phyloP scores from a whole-genome alignment of 2,113 vertebrate genomes.

The Carassius gibelio region DNA sequence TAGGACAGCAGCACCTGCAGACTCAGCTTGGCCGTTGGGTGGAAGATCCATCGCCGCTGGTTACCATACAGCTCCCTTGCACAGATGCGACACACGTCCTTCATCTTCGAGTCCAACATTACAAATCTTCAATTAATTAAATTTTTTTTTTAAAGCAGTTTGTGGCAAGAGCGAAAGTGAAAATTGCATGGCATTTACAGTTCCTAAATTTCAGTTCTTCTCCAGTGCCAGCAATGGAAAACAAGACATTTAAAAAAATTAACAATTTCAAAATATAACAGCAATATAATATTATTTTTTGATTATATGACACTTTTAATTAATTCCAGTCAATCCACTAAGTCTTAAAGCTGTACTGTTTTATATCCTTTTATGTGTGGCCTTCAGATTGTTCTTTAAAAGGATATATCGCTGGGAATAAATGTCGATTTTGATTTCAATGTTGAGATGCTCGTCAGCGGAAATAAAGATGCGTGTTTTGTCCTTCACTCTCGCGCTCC shows the following conservation, averaged over 20 bases:
- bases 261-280: neutral
- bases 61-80: conserved; percentile 91
- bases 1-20: conserved; percentile 93
- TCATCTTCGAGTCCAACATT: conserved; percentile 81
- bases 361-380: neutral
- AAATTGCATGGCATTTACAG: neutral
- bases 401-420: neutral
- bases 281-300: neutral
- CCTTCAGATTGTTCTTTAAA: neutral
- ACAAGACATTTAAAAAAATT: neutral
- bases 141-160: neutral
- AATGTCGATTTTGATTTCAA: neutral
- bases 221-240: neutral
- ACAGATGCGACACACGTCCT: conserved; percentile 92
- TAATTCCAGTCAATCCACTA: neutral
- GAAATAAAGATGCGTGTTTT: conserved; percentile 14
- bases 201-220: neutral
- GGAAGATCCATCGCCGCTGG: conserved; percentile 98
- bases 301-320: neutral
- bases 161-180: neutral
- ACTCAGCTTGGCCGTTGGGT: conserved; percentile 87
- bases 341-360: neutral
- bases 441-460: neutral
- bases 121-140: conserved; percentile 17
- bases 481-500: conserved; percentile 18